A percentile compares a stretch with the other conserved stretches of the same genome.
These are phyloP conservation scores for Saturnia pavonia DNA, from an alignment of 2,888 invertebrate species.

Conservation along the genomic window DNA sequence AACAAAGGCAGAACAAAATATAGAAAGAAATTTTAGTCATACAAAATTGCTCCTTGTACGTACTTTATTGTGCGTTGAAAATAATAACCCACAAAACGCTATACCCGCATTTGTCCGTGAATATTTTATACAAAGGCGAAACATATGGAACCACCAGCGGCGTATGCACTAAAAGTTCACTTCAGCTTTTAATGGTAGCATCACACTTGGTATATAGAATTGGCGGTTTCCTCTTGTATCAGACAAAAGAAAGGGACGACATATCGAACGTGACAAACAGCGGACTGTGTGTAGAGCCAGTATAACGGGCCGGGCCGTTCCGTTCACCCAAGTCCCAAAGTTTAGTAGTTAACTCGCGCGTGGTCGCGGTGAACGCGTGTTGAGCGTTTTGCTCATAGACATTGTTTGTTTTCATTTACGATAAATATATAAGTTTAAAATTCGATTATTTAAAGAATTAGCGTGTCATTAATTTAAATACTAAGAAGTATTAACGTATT, in stretches of 20 bases:
- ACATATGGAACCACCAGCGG: slow-evolving; percentile 45
- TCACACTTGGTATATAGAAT: slow-evolving; percentile 35
- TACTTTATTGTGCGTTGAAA: slow-evolving; percentile 67
- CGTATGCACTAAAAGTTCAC: slow-evolving; percentile 59
- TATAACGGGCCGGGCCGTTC: slow-evolving; percentile 48
- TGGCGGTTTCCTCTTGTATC: slow-evolving; percentile 36
- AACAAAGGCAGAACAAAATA: slow-evolving; percentile 60
- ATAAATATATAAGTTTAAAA: slow-evolving; percentile 53
- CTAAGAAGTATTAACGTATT: slow-evolving; percentile 42
- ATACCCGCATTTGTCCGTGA: slow-evolving; percentile 48
- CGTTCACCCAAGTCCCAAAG: slow-evolving; percentile 49
- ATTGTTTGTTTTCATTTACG: slow-evolving; percentile 65
- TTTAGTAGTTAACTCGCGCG: slow-evolving; percentile 67
- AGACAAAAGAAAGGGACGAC: slow-evolving; percentile 39
- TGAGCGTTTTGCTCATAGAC: slow-evolving; percentile 54
- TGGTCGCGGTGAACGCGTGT: slow-evolving; percentile 64
- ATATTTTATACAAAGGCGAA: slow-evolving; percentile 43
- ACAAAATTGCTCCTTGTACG: slow-evolving; percentile 61
- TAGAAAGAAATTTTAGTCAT: slow-evolving; percentile 63
- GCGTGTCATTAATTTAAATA: slow-evolving; percentile 47
- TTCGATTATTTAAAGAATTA: slow-evolving; percentile 50
- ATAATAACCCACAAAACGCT: slow-evolving; percentile 69
- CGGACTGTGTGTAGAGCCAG: slow-evolving; percentile 33
- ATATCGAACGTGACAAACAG: slow-evolving; percentile 34
- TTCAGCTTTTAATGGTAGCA: slow-evolving; percentile 33